Percentiles rank a stretch among this genome's conserved stretches.
Evolutionary conservation across 2,113 vertebrate genomes (phyloP).

Genomic region (Melanostigma gelatinosum): DNA sequence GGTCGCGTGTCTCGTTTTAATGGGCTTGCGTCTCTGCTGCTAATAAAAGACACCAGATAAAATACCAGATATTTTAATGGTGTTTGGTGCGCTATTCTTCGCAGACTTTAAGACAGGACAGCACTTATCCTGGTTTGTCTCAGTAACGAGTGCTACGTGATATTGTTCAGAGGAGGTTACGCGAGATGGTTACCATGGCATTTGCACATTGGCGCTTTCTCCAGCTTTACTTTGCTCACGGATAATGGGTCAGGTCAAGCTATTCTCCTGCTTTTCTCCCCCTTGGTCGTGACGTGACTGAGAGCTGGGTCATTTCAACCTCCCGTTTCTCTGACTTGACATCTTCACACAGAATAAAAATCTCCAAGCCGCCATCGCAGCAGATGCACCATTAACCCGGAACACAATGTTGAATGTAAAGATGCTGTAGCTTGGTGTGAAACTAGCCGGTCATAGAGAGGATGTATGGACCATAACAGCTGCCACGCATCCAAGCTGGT

Average conservation of each 20-base stretch:
- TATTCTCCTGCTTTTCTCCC: slow-evolving; percentile 61
- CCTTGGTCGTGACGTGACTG: slow-evolving; percentile 51
- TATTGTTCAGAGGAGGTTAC: slow-evolving; percentile 64
- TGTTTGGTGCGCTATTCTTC: slow-evolving; percentile 43
- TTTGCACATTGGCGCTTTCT: slow-evolving; percentile 58
- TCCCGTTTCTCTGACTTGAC: slow-evolving; percentile 46
- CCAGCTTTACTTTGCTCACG: slow-evolving; percentile 52
- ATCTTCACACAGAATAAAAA: slow-evolving; percentile 49
- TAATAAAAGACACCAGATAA: slow-evolving; percentile 57
- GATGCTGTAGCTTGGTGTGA: slow-evolving; percentile 8
- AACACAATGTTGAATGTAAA: slow-evolving; percentile 15
- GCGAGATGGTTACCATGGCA: slow-evolving; percentile 71
- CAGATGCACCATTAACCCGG: not conserved
- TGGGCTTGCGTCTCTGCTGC: slow-evolving; percentile 29
- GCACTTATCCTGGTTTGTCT: slow-evolving; percentile 54
- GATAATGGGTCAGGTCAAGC: slow-evolving; percentile 75
- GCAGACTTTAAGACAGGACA: slow-evolving; percentile 37
- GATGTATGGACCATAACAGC: slow-evolving; percentile 30
- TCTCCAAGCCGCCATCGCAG: slow-evolving; percentile 17
- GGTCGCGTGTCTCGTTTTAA: slow-evolving; percentile 45
- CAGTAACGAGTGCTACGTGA: slow-evolving; percentile 56
- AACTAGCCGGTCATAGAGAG: slow-evolving; percentile 13
- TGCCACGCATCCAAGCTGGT: slow-evolving; percentile 18
- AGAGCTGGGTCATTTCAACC: slow-evolving; percentile 70
- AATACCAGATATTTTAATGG: slow-evolving; percentile 54